Evolutionary conservation across 2,888 invertebrate genomes (phyloP), one percentile per base, ranked within the genome.

Genomic region (Parelbella ahira): DNA sequence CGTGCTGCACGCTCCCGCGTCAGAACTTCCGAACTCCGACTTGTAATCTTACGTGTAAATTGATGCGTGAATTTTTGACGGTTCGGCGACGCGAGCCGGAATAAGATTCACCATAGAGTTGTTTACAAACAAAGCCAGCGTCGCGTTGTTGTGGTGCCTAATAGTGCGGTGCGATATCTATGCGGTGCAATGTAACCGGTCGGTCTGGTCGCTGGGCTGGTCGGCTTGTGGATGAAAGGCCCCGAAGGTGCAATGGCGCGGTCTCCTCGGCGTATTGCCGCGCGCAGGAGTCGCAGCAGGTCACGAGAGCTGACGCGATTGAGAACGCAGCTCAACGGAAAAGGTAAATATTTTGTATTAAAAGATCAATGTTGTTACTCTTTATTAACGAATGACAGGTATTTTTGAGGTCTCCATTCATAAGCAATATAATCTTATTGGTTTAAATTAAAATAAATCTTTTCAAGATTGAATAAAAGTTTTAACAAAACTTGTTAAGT

Each of bases 181-280:
- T n/a, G n/a, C n/a, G 2, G 20, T 20, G 20, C 6, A 15, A 33
- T 41, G 41, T 41, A 30, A 33, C 25, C 19, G 41, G 20, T n/a
- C n/a, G 18, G 12, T 8, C 47, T 19, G 47, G 41, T 25, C 38
- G 21, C 10, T 9, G 34, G 8, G 13, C 11, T 9, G 5, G 29
- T 10, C 13, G 34, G 24, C 6, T 15, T 7, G 23, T 20, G 27
- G 27, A 41, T 33, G 41, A 20, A 19, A 20, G 33, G 18, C 4
- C 15, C 18, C 13, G 19, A 41, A 45, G 49, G 48, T 29, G 56
- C 30, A 44, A 84, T 87, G 87, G 83, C 84, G 49, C 77, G 86
- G 15, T 86, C 87, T 9, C 84, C 86, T 48, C 64, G 83, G 42
- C 63, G 81, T 61, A 68, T 80, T 30, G 58, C 79, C 4, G 73